A percentile compares a stretch with the other conserved stretches of the same genome.
These are phyloP conservation scores for Gambusia holbrooki DNA, from an alignment of 2,113 vertebrate genomes.

Conservation along the genomic window DNA sequence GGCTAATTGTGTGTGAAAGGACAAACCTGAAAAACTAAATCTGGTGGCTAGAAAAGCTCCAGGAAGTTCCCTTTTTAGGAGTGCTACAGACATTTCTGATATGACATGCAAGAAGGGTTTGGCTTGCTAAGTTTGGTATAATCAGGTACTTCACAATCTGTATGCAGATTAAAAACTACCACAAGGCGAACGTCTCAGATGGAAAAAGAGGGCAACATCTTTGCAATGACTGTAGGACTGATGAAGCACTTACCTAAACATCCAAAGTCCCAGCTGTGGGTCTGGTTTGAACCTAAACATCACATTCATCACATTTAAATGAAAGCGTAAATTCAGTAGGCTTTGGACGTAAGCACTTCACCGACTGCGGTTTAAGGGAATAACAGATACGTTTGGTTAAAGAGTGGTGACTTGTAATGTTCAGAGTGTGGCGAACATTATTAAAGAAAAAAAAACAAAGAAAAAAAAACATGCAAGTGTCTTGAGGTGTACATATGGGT, in stretches of 20 bases:
- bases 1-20: constrained; percentile 7
- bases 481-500: constrained; percentile 93
- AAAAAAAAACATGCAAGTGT: constrained; percentile 81
- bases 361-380: constrained; percentile 63
- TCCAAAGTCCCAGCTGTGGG: constrained; percentile 31
- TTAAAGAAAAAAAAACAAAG: constrained; percentile 60
- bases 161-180: constrained; percentile 9
- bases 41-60: constrained; percentile 1
- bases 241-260: constrained; percentile 73
- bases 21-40: constrained; percentile 2
- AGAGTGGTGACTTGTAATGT: constrained; percentile 81
- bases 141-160: constrained; percentile 17
- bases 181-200: constrained; percentile 20
- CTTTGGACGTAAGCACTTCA: constrained; percentile 68
- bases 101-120: neutral
- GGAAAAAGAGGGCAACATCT: constrained; percentile 31
- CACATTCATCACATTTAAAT: constrained; percentile 46
- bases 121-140: constrained; percentile 14
- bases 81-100: constrained; percentile 30
- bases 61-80: constrained; percentile 28
- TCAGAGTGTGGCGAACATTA: constrained; percentile 81
- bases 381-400: constrained; percentile 59
- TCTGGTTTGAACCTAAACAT: constrained; percentile 32
- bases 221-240: constrained; percentile 50
- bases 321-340: constrained; percentile 33